Evolutionary conservation across 2,888 invertebrate species (phyloP), one percentile per base, ranked within the genome.

Genomic region (Lepetodrilus schrolli): DNA sequence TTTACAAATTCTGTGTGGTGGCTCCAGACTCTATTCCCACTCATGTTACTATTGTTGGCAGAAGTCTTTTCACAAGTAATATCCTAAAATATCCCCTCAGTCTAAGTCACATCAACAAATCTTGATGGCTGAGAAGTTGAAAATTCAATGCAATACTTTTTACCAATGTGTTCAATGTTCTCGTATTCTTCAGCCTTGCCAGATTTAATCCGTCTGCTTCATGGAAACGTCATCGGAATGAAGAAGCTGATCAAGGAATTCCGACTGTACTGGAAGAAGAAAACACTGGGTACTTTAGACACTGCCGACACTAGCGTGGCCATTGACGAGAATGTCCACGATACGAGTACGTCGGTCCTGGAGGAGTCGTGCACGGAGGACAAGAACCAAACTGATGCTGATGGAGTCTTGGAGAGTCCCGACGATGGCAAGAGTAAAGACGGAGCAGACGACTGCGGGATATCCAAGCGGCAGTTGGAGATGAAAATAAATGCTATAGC

Each of bases 211-310:
- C 92, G 92, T 58, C 89, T 94, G 0, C 86, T 95, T 1, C 94
- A 95, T 86, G 94, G 94, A 0, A 95, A 94, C 87, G 88, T 90
- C 0, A 92, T 93, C 77, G 92, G 93, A 0, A 92, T 92, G 47
- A 90, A 87, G 36, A 92, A 93, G 78, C 90, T 95, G 7, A 90
- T 93, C 0, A 92, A 92, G 74, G 94, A 94, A 86, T 95, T 94
- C 85, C 85, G 93, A 23, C 92, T 92, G 8, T 93, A 91, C 86
- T 92, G 94, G 91, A 89, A 90, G 38, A 92, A 91, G 34, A 92
- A 91, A 43, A 79, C 86, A 0, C 80, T 43, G 8, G 47, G 58
- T n/a, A 17, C 49, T 8, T 36, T 72, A 13, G 30, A 36, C n/a
- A 30, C 49, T 8, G 50, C 47, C 10, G 26, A 70, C 58, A 78